Conservation (phyloP, 2,113 vertebrate species). For the Hemibagrus wyckioides region DNA sequence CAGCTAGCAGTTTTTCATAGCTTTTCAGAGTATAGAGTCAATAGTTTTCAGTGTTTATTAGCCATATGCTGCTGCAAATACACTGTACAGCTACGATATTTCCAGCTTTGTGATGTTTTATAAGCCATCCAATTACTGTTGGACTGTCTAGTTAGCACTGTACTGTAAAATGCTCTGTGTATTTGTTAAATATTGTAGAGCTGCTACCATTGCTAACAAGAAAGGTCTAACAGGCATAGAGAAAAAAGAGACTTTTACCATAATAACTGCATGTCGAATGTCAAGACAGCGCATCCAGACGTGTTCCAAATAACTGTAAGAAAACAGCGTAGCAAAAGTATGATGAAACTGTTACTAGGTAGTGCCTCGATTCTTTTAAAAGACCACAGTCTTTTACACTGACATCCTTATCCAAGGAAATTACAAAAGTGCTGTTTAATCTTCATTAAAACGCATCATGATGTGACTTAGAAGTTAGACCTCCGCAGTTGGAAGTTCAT, state of each 20-base stretch:
- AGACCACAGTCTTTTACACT: background rate
- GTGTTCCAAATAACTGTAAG: background rate
- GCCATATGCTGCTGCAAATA: background rate
- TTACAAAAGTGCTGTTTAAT: background rate
- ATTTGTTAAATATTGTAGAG: background rate
- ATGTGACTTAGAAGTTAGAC: too few relatives aligned
- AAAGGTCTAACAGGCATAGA: background rate
- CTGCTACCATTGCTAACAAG: background rate
- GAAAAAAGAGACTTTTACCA: background rate
- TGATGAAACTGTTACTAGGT: background rate
- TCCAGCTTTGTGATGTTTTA: background rate
- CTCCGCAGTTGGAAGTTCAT: too few relatives aligned
- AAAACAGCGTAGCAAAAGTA: background rate
- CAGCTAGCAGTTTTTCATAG: background rate
- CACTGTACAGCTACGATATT: background rate
- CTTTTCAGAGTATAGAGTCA: background rate
- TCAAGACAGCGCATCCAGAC: background rate
- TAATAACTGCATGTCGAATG: background rate
- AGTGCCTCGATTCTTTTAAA: background rate
- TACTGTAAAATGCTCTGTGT: background rate
- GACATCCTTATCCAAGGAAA: background rate
- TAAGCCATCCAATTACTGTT: background rate
- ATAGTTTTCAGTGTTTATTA: background rate
- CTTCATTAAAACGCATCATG: background rate
- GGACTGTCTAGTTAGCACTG: background rate